phyloP scores from a whole-genome alignment of 2,797 vertebrate species.

The Micrastur ruficollis region DNA sequence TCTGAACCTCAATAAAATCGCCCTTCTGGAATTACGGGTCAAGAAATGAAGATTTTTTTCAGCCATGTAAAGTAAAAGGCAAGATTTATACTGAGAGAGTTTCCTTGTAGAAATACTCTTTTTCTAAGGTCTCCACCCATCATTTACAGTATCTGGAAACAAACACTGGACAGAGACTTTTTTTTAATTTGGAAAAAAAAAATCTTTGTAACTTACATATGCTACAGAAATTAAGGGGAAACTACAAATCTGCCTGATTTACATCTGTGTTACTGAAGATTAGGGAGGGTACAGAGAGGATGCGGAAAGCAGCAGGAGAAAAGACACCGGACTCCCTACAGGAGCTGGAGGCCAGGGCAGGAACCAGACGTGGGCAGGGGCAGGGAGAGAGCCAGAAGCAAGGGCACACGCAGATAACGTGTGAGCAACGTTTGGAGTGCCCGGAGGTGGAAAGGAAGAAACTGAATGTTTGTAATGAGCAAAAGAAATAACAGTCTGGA shows the following conservation, averaged over 20 bases:
- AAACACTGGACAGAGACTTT: background rate
- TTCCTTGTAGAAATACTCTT: background rate
- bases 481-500: background rate
- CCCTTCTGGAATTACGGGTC: background rate
- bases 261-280: background rate
- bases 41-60: background rate
- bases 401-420: background rate
- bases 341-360: background rate
- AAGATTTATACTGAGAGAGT: background rate
- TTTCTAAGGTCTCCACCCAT: background rate
- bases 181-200: background rate
- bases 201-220: background rate
- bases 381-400: background rate
- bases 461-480: background rate
- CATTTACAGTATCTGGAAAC: background rate
- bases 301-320: background rate
- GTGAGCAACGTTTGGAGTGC: background rate
- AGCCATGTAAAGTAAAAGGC: background rate
- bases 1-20: background rate
- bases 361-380: background rate
- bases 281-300: background rate
- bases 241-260: background rate
- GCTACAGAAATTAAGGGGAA: background rate
- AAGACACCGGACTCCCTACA: rapidly evolving
- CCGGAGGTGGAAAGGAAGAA: background rate